phyloP scores from a whole-genome alignment of 2,888 invertebrate genomes.

The Acanthopleura granulata region DNA sequence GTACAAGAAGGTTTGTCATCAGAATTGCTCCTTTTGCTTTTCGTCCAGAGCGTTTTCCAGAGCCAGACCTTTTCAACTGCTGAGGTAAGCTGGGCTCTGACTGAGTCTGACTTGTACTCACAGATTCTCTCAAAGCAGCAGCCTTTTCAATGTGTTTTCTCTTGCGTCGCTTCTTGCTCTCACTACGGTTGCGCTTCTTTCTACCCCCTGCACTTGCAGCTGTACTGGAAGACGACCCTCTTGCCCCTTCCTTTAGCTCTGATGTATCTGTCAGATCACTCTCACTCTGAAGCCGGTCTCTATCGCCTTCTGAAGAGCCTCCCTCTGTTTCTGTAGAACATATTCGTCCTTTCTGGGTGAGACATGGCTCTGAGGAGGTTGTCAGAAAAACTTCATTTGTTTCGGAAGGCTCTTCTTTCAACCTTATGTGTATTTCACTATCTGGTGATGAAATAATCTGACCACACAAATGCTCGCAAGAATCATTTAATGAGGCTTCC shows the following conservation, averaged over 20 bases:
- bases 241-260: not conserved
- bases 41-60: not conserved
- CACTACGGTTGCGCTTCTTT: conserved; percentile 13
- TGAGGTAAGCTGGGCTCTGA: not conserved
- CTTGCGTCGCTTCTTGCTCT: not conserved
- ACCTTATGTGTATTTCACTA: too few relatives aligned
- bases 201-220: not conserved
- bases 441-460: too few relatives aligned
- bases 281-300: not conserved
- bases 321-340: not conserved
- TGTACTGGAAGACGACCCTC: not conserved
- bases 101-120: not conserved
- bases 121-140: not conserved
- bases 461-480: too few relatives aligned
- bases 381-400: too few relatives aligned
- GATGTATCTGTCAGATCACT: not conserved
- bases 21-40: conserved; percentile 10
- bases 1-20: not conserved
- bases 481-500: too few relatives aligned
- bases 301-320: not conserved
- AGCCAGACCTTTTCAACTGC: not conserved
- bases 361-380: too few relatives aligned
- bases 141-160: not conserved
- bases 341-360: too few relatives aligned
- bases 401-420: too few relatives aligned